A percentile compares a stretch with the other conserved stretches of the same genome.
Evolutionary conservation across 2,888 invertebrate genomes (phyloP).

Genomic region (Timema podura): DNA sequence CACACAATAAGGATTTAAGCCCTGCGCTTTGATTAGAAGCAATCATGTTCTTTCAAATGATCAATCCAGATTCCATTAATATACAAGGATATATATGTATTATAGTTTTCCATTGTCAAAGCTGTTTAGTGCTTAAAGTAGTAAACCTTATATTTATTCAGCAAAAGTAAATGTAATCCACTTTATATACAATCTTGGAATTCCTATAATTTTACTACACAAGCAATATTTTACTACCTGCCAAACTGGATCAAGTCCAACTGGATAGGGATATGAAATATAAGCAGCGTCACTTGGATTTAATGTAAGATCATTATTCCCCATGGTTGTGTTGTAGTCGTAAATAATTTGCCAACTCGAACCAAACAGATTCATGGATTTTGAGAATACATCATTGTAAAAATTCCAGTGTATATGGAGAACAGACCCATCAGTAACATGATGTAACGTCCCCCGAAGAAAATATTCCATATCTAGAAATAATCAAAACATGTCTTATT

Average conservation of each 20-base stretch:
- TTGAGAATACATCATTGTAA: conserved; percentile 78
- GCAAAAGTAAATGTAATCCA: no score
- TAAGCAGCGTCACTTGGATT: conserved; percentile 48
- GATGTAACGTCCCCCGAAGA: conserved; percentile 74
- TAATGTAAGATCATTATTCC: conserved; percentile 44
- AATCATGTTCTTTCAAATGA: no score
- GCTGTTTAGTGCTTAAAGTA: no score
- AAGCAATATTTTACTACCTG: conserved; percentile 45
- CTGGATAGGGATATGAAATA: conserved; percentile 56
- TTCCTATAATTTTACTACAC: not conserved
- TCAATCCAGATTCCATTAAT: no score
- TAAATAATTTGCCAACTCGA: conserved; percentile 55
- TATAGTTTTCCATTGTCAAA: no score
- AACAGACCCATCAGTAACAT: conserved; percentile 74
- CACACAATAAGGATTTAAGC: no score
- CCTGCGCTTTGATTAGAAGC: no score
- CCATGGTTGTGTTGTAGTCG: conserved; percentile 42
- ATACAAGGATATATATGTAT: no score
- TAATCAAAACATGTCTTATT: conserved; percentile 2
- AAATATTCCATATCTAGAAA: conserved; percentile 65
- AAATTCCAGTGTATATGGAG: conserved; percentile 73
- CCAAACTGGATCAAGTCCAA: conserved; percentile 73
- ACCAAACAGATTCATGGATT: conserved; percentile 69
- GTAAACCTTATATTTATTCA: no score
- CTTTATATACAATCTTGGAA: no score